A percentile compares a stretch with the other conserved stretches of the same genome.
These are phyloP conservation scores for Pelodiscus sinensis DNA, from an alignment of 2,113 vertebrate species.

Conservation along the genomic window DNA sequence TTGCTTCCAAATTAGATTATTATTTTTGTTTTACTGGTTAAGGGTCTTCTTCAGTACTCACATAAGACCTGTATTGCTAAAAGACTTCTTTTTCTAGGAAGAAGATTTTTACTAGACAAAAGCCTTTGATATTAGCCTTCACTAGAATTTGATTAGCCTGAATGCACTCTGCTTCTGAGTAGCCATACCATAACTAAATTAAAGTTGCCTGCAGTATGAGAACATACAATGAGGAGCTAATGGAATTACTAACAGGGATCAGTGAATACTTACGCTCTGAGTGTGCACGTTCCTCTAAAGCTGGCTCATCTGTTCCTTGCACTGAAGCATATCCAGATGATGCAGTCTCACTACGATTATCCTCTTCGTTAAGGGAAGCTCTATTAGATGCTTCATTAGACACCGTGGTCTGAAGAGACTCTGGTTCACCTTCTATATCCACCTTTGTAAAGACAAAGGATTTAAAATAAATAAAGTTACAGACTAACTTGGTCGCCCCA, in stretches of 20 bases:
- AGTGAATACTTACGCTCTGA: conserved; percentile 71
- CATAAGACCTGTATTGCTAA: not conserved
- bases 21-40: not conserved
- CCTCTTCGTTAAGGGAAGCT: conserved; percentile 72
- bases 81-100: not conserved
- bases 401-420: conserved; percentile 71
- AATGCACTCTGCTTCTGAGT: not conserved
- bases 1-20: not conserved
- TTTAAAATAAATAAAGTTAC: not conserved
- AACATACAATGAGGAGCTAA: not conserved
- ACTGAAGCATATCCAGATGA: conserved; percentile 88
- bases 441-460: conserved; percentile 54
- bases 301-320: conserved; percentile 80
- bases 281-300: conserved; percentile 66
- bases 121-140: not conserved
- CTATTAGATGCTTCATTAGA: conserved; percentile 62
- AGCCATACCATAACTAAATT: not conserved
- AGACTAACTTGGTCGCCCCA: no score
- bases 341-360: conserved; percentile 82
- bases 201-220: not conserved
- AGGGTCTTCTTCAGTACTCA: not conserved
- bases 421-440: conserved; percentile 69
- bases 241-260: not conserved
- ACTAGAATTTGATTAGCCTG: not conserved
- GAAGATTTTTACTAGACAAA: not conserved